Conservation (phyloP, 2,888 invertebrate species). For the Digitonthophagus gazella region DNA sequence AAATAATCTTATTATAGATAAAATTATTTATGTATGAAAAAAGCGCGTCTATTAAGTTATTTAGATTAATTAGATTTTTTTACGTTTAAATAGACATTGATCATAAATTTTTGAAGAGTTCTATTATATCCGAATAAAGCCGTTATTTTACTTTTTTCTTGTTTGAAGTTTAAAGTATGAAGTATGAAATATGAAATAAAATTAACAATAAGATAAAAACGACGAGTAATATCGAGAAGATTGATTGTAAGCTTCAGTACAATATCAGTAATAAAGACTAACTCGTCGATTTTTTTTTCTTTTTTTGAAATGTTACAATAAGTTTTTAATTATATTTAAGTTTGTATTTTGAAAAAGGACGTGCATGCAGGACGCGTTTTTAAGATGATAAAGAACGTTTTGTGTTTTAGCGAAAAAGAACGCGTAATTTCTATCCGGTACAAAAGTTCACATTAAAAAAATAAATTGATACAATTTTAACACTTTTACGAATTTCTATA, state of each 20-base stretch:
- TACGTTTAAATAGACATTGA: neutral
- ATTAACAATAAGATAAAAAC: too few species aligned
- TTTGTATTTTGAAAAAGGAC: neutral
- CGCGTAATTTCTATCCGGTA: slow-evolving; percentile 2
- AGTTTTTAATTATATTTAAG: neutral
- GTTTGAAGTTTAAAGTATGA: too few species aligned
- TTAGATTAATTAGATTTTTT: neutral
- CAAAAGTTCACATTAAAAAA: slow-evolving; percentile 26
- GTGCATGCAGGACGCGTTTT: neutral
- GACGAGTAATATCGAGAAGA: too few species aligned
- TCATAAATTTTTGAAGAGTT: neutral
- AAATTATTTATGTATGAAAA: neutral
- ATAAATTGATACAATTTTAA: slow-evolving; percentile 26
- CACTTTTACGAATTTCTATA: slow-evolving; percentile 19
- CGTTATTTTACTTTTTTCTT: too few species aligned
- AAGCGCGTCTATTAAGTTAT: neutral
- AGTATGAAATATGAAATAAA: too few species aligned
- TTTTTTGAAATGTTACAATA: neutral
- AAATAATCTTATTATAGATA: neutral
- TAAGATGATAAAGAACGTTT: neutral
- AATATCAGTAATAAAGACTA: too few species aligned
- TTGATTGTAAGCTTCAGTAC: too few species aligned
- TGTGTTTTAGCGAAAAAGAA: slow-evolving; percentile 2
- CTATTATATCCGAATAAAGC: too few species aligned
- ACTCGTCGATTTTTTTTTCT: too few species aligned